phyloP scores from a whole-genome alignment of 2,888 invertebrate genomes.

The Parnassius glacialis region DNA sequence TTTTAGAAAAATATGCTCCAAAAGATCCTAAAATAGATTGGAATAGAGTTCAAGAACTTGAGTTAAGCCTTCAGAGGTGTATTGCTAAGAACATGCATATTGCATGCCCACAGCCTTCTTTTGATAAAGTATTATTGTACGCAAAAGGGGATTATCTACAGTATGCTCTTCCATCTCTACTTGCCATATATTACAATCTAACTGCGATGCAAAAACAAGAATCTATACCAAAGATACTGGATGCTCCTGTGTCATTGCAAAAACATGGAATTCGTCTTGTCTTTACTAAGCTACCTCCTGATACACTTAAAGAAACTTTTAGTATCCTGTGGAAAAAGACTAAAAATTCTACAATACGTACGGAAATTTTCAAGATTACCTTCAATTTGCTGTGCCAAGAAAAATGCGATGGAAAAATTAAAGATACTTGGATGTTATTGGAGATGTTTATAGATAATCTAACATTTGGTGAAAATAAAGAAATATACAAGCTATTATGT shows the following conservation, averaged over 20 bases:
- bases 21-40: conserved; percentile 52
- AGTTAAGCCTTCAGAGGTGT: conserved; percentile 49
- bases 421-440: conserved; percentile 48
- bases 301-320: conserved; percentile 45
- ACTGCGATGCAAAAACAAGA: conserved; percentile 37
- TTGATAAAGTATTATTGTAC: conserved; percentile 49
- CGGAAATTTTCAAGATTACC: conserved; percentile 53
- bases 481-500: conserved; percentile 47
- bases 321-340: conserved; percentile 48
- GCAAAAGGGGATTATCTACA: conserved; percentile 63
- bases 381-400: conserved; percentile 49
- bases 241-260: conserved; percentile 58
- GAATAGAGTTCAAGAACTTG: conserved; percentile 47
- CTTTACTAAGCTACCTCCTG: conserved; percentile 45
- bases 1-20: conserved; percentile 54
- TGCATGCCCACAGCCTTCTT: conserved; percentile 55
- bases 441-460: conserved; percentile 54
- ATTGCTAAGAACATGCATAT: conserved; percentile 63
- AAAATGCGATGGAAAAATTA: conserved; percentile 40
- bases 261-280: conserved; percentile 61
- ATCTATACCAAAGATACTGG: conserved; percentile 45
- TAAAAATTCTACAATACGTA: conserved; percentile 55
- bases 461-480: conserved; percentile 52
- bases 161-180: conserved; percentile 56
- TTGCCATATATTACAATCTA: conserved; percentile 56